Evolutionary conservation across 1,140 invertebrate genomes (phyloP).

Genomic region (Archegozetes longisetosus): DNA sequence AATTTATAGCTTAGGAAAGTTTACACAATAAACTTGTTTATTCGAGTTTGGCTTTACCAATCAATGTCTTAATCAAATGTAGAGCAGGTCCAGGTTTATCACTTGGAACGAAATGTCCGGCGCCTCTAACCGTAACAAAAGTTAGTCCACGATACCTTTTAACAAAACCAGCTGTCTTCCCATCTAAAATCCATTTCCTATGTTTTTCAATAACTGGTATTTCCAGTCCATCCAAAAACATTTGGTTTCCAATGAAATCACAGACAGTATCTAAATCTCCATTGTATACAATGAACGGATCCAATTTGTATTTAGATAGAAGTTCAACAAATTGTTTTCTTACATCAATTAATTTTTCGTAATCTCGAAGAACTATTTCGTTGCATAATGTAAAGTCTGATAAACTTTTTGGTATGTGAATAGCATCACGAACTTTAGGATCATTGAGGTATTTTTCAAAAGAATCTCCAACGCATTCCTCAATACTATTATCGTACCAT

Average conservation of each 20-base stretch:
- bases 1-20: too few species aligned
- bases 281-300: neutral
- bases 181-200: constrained; percentile 20
- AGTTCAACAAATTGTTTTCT: neutral
- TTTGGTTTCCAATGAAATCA: neutral
- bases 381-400: too few species aligned
- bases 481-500: too few species aligned
- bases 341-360: neutral
- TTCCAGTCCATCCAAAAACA: constrained; percentile 24
- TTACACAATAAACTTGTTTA: too few species aligned
- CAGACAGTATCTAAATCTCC: neutral
- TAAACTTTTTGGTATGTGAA: neutral
- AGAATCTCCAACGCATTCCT: neutral
- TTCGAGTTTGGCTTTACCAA: too few species aligned
- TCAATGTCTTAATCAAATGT: too few species aligned
- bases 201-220: constrained; percentile 9
- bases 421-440: neutral
- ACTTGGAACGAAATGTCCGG: constrained; percentile 40
- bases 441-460: neutral
- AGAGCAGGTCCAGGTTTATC: constrained; percentile 35
- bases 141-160: constrained; percentile 28
- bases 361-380: neutral
- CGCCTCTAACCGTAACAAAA: constrained; percentile 31
- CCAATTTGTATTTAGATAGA: neutral
- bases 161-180: constrained; percentile 31